A percentile compares a stretch with the other conserved stretches of the same genome.
phyloP scores from a whole-genome alignment of 2,888 invertebrate genomes.

The Philereme transversata region DNA sequence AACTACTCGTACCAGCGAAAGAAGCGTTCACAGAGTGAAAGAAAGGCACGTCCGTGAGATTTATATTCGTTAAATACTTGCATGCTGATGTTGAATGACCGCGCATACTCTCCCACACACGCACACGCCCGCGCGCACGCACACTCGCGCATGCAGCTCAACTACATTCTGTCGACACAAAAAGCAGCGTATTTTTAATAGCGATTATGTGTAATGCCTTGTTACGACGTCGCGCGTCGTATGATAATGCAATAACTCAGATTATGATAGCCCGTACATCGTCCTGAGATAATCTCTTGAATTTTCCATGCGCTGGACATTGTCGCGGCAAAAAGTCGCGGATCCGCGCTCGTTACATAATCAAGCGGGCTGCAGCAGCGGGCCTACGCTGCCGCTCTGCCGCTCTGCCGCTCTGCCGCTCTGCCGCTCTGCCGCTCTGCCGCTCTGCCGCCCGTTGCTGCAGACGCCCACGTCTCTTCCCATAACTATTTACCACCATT shows the following conservation, averaged over 20 bases:
- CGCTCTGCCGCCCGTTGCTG: no score
- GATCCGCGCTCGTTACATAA: conserved; percentile 61
- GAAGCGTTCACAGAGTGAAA: conserved; percentile 12
- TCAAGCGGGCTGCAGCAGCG: conserved; percentile 49
- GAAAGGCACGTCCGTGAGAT: conserved; percentile 11
- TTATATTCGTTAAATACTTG: conserved; percentile 17
- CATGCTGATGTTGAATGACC: conserved; percentile 23
- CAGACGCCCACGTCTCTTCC: no score
- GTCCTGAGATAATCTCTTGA: conserved; percentile 61
- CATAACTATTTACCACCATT: no score
- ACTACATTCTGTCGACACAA: conserved; percentile 28
- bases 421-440: no score
- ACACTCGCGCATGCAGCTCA: conserved; percentile 12
- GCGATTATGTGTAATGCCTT: conserved; percentile 29
- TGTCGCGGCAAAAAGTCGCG: conserved; percentile 52
- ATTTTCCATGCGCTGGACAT: conserved; percentile 49
- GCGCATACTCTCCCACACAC: conserved; percentile 25
- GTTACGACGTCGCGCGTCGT: conserved; percentile 26
- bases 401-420: no score
- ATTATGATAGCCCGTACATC: conserved; percentile 36
- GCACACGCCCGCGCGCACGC: conserved; percentile 10
- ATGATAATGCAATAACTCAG: conserved; percentile 41
- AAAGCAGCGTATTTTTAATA: conserved; percentile 29
- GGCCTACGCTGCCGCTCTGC: conserved; percentile 45
- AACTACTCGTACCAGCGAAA: background rate